Evolutionary conservation across 2,797 vertebrate species (phyloP).

Genomic region (Thalassophryne amazonica): DNA sequence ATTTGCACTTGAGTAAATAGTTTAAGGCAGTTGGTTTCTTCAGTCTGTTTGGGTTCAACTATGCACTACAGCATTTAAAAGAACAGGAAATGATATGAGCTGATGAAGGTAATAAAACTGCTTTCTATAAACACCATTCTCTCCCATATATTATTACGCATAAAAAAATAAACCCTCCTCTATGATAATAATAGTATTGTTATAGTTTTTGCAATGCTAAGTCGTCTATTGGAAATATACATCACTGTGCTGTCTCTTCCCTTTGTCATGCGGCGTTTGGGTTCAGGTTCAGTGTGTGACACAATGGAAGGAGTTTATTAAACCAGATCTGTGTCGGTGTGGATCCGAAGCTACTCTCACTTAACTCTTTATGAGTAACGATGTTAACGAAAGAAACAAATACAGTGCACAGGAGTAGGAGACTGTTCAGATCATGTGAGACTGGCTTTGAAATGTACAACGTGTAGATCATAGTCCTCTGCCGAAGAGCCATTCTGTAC

Average conservation of each 20-base stretch:
- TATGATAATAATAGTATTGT: slow-evolving; percentile 81
- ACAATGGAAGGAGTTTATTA: slow-evolving; percentile 39
- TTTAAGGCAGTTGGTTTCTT: too few relatives aligned
- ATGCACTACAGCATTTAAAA: too few relatives aligned
- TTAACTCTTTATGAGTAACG: slow-evolving; percentile 55
- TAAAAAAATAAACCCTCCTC: slow-evolving; percentile 85
- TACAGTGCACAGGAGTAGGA: slow-evolving; percentile 64
- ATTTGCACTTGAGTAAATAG: too few relatives aligned
- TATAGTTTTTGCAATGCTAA: slow-evolving; percentile 80
- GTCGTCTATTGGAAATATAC: slow-evolving; percentile 81
- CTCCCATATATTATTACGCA: slow-evolving; percentile 84
- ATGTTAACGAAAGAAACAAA: slow-evolving; percentile 56
- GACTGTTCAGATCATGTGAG: slow-evolving; percentile 56
- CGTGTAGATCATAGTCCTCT: slow-evolving; percentile 32
- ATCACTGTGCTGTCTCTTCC: slow-evolving; percentile 65
- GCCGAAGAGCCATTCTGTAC: slow-evolving; percentile 48
- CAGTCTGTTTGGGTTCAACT: too few relatives aligned
- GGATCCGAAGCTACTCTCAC: slow-evolving; percentile 38
- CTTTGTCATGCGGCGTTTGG: slow-evolving; percentile 60
- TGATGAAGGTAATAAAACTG: slow-evolving; percentile 78
- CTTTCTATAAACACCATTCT: slow-evolving; percentile 77
- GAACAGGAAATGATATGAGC: slow-evolving; percentile 66
- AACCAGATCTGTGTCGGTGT: slow-evolving; percentile 28
- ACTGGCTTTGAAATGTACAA: slow-evolving; percentile 52
- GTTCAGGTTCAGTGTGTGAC: slow-evolving; percentile 64